Evolutionary conservation across 2,888 invertebrate species (phyloP).

Genomic region (Dioctria linearis): DNA sequence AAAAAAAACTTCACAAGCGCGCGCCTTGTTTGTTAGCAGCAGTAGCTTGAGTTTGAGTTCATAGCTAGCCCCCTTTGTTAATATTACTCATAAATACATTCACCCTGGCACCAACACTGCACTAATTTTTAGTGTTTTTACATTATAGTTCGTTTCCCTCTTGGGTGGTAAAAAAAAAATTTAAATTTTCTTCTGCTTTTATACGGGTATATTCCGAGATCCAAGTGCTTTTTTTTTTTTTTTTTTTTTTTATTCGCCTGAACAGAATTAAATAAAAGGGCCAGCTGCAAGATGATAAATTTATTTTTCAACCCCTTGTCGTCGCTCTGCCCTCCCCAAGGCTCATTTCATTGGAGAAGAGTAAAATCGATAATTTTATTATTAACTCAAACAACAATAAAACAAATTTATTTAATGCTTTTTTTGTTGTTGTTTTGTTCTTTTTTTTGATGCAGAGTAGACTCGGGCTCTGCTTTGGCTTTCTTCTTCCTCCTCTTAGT

Average conservation of each 20-base stretch:
- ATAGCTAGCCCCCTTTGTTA: constrained; percentile 44
- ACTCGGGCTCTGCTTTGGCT: constrained; percentile 26
- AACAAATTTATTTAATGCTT: constrained; percentile 52
- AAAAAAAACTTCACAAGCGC: constrained; percentile 25
- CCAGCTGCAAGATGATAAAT: constrained; percentile 47
- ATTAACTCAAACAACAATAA: constrained; percentile 54
- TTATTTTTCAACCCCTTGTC: background rate
- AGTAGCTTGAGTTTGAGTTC: too few relatives aligned
- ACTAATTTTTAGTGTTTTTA: constrained; percentile 25
- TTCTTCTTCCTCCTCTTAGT: constrained; percentile 23
- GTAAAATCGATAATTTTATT: constrained; percentile 54
- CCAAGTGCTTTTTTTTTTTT: background rate
- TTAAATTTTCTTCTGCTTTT: constrained; percentile 37
- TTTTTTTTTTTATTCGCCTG: constrained; percentile 14
- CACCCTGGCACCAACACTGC: constrained; percentile 30
- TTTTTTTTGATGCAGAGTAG: constrained; percentile 28
- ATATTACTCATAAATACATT: constrained; percentile 51
- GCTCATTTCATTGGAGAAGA: constrained; percentile 15
- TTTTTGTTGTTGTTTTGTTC: background rate
- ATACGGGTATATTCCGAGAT: constrained; percentile 39
- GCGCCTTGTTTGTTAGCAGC: constrained; percentile 14
- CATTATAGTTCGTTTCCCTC: constrained; percentile 50
- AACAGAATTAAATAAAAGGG: constrained; percentile 48
- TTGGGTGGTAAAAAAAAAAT: constrained; percentile 47
- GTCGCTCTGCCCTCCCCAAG: background rate